Conservation (phyloP, 2,888 invertebrate genomes). For the Adela reaumurella region DNA sequence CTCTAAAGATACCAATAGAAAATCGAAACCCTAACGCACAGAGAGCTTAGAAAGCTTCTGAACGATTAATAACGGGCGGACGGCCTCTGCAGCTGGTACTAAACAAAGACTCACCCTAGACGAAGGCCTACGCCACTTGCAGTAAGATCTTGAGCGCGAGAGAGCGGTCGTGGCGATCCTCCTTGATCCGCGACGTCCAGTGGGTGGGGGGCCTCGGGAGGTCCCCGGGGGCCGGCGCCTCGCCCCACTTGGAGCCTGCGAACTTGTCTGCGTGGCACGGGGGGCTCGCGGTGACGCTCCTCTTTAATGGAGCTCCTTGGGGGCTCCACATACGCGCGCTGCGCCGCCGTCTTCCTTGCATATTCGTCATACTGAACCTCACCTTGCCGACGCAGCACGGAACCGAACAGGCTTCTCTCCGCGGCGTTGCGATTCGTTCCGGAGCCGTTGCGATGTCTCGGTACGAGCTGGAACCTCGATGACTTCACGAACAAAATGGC, state of each 20-base stretch:
- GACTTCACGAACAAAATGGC: not conserved
- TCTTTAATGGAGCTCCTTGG: not conserved
- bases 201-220: slow-evolving; percentile 77
- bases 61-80: too few species aligned
- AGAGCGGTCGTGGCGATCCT: slow-evolving; percentile 41
- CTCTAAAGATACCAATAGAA: too few species aligned
- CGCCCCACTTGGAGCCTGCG: slow-evolving; percentile 80
- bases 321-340: not conserved
- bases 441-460: not conserved
- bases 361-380: not conserved
- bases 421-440: not conserved
- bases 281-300: not conserved
- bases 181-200: slow-evolving; percentile 57
- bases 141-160: slow-evolving; percentile 62
- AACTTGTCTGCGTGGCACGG: slow-evolving; percentile 13
- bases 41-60: too few species aligned
- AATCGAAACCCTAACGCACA: too few species aligned
- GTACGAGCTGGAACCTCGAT: not conserved
- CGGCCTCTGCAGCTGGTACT: too few species aligned
- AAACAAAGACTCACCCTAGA: too few species aligned
- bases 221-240: slow-evolving; percentile 73
- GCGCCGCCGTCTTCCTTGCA: not conserved
- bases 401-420: too few species aligned
- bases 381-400: not conserved
- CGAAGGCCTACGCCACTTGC: slow-evolving; percentile 49